A percentile compares a stretch with the other conserved stretches of the same genome.
These are phyloP conservation scores for Coptodon bakossiorum DNA, from an alignment of 2,113 vertebrate genomes.

Conservation along the genomic window DNA sequence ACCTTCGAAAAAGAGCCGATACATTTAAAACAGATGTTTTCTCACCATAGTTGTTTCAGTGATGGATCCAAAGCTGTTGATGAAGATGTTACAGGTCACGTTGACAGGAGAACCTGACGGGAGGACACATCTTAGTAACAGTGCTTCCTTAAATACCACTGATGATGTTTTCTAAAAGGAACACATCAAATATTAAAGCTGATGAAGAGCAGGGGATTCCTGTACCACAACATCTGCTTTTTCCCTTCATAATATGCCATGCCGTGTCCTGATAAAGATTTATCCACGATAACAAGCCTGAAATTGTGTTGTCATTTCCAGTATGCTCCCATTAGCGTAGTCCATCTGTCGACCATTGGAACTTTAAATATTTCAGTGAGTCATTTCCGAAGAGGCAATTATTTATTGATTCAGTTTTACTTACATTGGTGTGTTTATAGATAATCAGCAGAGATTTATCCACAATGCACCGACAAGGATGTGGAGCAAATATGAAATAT, in stretches of 20 bases:
- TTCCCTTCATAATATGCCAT: neutral
- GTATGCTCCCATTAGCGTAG: conserved; percentile 16
- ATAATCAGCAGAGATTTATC: conserved; percentile 57
- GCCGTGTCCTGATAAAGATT: neutral
- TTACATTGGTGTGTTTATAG: conserved; percentile 68
- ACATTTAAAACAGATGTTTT: neutral
- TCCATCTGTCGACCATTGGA: conserved; percentile 11
- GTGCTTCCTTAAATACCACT: neutral
- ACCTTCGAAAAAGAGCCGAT: neutral
- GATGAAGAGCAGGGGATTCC: neutral
- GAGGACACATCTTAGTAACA: neutral
- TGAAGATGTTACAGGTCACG: conserved; percentile 97
- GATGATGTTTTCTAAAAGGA: neutral
- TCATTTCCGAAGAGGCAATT: conserved; percentile 39
- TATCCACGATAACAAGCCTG: neutral
- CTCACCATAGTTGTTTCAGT: conserved; percentile 95
- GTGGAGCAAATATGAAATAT: conserved; percentile 67
- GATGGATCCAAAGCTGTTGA: conserved; percentile 93
- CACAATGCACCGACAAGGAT: conserved; percentile 36
- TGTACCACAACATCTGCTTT: neutral
- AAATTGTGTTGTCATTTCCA: conserved; percentile 39
- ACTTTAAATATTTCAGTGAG: conserved; percentile 55
- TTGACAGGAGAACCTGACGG: conserved; percentile 87
- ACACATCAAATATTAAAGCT: neutral
- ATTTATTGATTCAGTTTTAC: conserved; percentile 69